These are phyloP conservation scores for Heliconius ismenius DNA, from an alignment of 2,888 invertebrate species.

Conservation along the genomic window DNA sequence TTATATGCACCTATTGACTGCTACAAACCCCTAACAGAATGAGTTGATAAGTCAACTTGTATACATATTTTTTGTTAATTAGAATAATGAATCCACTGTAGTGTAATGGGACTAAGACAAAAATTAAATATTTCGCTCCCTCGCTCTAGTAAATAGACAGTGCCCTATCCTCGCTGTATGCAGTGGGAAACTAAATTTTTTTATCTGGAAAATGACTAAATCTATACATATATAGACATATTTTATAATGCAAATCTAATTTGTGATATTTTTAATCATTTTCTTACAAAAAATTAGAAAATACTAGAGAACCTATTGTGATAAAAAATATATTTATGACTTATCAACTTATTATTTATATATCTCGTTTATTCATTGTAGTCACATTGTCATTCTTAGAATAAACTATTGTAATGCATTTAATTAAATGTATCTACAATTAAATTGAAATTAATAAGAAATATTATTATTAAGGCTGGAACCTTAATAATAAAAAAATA, in stretches of 20 bases:
- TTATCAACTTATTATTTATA: not conserved
- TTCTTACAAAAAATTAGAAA: not conserved
- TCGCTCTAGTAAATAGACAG: too few relatives aligned
- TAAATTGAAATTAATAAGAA: not conserved
- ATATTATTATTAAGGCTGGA: constrained; percentile 4
- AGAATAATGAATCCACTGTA: too few relatives aligned
- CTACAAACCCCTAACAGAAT: not conserved
- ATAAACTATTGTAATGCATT: constrained; percentile 10
- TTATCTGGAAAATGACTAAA: too few relatives aligned
- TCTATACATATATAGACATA: too few relatives aligned
- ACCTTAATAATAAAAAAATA: not conserved
- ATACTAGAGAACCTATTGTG: not conserved
- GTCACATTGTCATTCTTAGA: not conserved
- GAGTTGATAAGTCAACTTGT: not conserved
- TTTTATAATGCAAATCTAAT: not conserved
- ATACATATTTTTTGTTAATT: not conserved
- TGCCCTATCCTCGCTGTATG: too few relatives aligned
- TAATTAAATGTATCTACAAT: constrained; percentile 1
- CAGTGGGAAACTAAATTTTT: too few relatives aligned
- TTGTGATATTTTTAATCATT: not conserved
- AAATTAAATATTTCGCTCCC: too few relatives aligned
- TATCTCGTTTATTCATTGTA: not conserved
- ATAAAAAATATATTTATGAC: not conserved
- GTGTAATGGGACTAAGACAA: too few relatives aligned
- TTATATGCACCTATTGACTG: not conserved